Conservation (phyloP, 2,113 vertebrate species). For the Astatoreochromis straeleni region DNA sequence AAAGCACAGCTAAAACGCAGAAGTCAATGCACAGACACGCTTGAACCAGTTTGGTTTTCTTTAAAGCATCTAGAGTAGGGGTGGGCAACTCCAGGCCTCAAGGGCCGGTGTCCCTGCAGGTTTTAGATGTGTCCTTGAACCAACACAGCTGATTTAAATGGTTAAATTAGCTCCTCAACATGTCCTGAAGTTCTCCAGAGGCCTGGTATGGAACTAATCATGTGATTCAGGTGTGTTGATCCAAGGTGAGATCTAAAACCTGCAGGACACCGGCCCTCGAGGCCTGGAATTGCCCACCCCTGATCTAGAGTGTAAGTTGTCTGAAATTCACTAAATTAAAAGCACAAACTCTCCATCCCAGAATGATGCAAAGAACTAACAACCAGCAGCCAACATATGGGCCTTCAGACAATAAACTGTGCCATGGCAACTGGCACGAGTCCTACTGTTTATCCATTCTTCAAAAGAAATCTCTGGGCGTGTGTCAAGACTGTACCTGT, state of each 20-base stretch:
- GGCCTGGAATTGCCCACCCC: no score
- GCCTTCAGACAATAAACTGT: not conserved
- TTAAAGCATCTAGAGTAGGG: rapidly evolving
- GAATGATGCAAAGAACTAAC: not conserved
- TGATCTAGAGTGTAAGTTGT: rapidly evolving
- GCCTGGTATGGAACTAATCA: no score
- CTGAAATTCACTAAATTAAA: not conserved
- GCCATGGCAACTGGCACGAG: not conserved
- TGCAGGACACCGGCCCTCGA: no score
- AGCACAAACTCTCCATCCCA: not conserved
- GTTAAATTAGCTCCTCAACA: no score
- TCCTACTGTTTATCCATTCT: not conserved
- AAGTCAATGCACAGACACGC: not conserved
- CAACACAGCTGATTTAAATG: no score
- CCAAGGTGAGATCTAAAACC: no score
- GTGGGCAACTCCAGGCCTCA: no score
- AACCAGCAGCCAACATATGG: not conserved
- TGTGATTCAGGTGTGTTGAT: no score
- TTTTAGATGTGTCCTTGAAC: no score
- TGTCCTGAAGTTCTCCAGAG: no score
- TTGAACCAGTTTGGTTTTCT: rapidly evolving
- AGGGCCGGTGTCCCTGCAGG: no score
- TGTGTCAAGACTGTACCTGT: not conserved
- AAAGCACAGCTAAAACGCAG: not conserved
- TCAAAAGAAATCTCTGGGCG: not conserved